Evolutionary conservation across 2,888 invertebrate species (phyloP), one percentile per base, ranked within the genome.

Genomic region (Eurytoma adleriae): DNA sequence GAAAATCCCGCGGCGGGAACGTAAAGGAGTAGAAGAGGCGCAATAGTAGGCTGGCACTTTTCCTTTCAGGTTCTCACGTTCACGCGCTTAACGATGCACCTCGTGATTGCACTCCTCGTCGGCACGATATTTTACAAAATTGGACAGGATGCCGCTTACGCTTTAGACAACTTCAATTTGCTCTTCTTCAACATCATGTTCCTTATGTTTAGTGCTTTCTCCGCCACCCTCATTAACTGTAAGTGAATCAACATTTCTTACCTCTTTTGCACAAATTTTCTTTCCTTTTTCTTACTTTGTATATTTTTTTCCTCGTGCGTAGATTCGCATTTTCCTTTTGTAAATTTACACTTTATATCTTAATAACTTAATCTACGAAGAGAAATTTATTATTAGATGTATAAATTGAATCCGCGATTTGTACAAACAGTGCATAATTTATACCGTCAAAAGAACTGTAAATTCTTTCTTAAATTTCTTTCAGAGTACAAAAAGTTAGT

Each of bases 131-230:
- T 96, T 91, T 96, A 93, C 89, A 94, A 95, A 86, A 96, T 97
- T 85, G 98, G 98, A n/a, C 93, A 94, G 83, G 96, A 98, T 86
- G 98, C 97, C 0, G 93, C 93, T 74, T 94, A 96, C 89, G 94
- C 95, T 20, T 92, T 95, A 83, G 95, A 97, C 89, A 99, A 97
- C 90, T 96, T 96, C 87, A 96, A 96, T 88, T 96, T 96, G 88
- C 92, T 98, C 50, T 98, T 97, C 92, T 98, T 97, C 91, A 95
- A 96, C 82, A 94, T 97, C 72, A 95, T 99, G 94, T 99, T 98
- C 91, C 93, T 98, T 73, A 97, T 98, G 96, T 97, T 97, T 90
- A 97, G 97, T 7, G 96, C 98, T 0, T 96, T 98, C 90, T 98
- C 96, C 91, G 95, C 97, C 16, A 96, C 97, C 78, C 94, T 96